These are phyloP conservation scores for Eremobia ochroleuca DNA, from an alignment of 2,888 invertebrate species.

Conservation along the genomic window DNA sequence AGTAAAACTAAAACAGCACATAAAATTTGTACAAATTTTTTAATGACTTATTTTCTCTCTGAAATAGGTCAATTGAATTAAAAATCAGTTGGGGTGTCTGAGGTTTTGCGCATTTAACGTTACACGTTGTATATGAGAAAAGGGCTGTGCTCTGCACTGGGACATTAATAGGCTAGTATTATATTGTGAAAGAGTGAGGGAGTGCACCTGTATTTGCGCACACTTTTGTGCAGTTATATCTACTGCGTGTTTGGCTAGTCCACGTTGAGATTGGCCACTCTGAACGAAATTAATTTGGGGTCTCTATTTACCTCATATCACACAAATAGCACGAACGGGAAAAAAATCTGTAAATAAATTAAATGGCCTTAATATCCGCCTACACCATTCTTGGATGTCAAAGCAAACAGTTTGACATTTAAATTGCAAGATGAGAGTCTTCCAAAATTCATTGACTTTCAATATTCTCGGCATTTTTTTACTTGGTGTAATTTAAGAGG, in stretches of 20 bases:
- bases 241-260: background rate
- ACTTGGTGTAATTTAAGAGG: constrained; percentile 28
- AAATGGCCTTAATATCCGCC: constrained; percentile 13
- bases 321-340: constrained; percentile 1
- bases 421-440: constrained; percentile 10
- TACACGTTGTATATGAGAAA: no score
- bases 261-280: background rate
- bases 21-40: no score
- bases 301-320: background rate
- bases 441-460: constrained; percentile 18
- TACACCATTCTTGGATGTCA: constrained; percentile 30
- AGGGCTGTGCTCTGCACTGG: no score
- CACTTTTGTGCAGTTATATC: background rate
- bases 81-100: no score
- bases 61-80: no score
- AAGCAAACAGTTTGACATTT: constrained; percentile 40
- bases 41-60: no score
- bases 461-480: constrained; percentile 19
- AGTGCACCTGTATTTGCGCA: no score
- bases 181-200: no score
- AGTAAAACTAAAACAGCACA: no score
- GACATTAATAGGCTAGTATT: no score
- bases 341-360: constrained; percentile 24
- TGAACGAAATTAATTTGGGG: background rate
- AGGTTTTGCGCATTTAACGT: no score